Conservation (phyloP, 2,113 vertebrate genomes). For the Romanogobio albipinnatus region DNA sequence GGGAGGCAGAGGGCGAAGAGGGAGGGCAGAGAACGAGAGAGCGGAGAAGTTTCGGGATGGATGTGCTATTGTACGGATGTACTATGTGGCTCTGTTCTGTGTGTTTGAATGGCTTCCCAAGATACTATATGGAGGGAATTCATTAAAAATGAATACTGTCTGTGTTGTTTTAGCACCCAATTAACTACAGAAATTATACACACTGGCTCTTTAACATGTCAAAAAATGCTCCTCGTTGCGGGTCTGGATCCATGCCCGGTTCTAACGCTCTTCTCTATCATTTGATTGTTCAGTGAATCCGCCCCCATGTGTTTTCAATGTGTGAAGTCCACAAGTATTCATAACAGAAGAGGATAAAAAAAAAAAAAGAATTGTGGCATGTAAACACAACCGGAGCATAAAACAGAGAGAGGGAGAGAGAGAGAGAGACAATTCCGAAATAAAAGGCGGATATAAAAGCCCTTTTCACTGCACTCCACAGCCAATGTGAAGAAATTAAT, state of each 20-base stretch:
- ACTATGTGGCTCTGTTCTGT: background rate
- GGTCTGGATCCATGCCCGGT: constrained; percentile 1
- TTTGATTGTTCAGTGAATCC: background rate
- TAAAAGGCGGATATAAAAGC: constrained; percentile 38
- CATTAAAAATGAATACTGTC: background rate
- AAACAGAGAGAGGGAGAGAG: constrained; percentile 1
- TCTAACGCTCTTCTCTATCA: background rate
- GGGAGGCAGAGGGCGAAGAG: background rate
- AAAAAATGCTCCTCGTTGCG: background rate
- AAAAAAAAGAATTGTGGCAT: background rate
- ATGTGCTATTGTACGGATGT: background rate
- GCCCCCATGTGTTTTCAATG: constrained; percentile 22
- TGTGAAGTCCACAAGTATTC: background rate
- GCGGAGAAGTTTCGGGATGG: background rate
- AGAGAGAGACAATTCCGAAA: constrained; percentile 17
- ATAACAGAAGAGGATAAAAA: constrained; percentile 8
- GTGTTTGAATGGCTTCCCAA: constrained; percentile 7
- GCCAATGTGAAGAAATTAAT: constrained; percentile 68
- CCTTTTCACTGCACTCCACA: constrained; percentile 47
- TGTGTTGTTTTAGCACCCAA: background rate
- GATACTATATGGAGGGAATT: background rate
- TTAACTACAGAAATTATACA: constrained; percentile 7
- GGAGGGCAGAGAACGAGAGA: background rate
- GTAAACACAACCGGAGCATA: background rate
- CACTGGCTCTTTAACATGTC: background rate